Percentiles rank a stretch among this genome's conserved stretches.
phyloP scores from a whole-genome alignment of 2,888 invertebrate species.

The Pristionchus mayeri region DNA sequence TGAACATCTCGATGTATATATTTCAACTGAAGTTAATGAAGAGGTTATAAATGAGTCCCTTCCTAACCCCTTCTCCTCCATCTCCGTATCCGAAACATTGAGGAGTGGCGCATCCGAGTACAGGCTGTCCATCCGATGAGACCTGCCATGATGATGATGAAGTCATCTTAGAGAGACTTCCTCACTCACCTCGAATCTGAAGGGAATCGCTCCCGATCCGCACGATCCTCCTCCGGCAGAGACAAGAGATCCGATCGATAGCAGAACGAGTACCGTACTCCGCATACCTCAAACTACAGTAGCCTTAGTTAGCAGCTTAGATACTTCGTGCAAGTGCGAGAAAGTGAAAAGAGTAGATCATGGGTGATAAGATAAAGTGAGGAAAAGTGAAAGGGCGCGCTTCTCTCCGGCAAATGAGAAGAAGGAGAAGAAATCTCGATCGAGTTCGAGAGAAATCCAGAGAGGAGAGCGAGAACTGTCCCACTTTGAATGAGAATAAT shows the following conservation, averaged over 20 bases:
- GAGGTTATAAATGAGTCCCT: neutral
- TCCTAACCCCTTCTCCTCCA: constrained; percentile 43
- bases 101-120: constrained; percentile 71
- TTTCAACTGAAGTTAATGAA: neutral
- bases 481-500: constrained; percentile 7
- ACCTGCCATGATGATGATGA: constrained; percentile 45
- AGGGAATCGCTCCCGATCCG: constrained; percentile 69
- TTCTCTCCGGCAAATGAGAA: constrained; percentile 53
- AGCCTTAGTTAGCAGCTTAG: neutral
- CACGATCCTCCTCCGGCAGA: constrained; percentile 60
- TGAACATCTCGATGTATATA: neutral
- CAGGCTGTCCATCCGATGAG: constrained; percentile 64
- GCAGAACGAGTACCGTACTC: constrained; percentile 19
- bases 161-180: neutral
- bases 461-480: constrained; percentile 55
- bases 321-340: neutral
- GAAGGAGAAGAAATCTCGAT: constrained; percentile 54
- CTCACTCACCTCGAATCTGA: constrained; percentile 68
- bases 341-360: constrained; percentile 38
- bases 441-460: constrained; percentile 49
- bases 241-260: neutral
- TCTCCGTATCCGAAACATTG: constrained; percentile 62
- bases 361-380: constrained; percentile 20
- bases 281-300: constrained; percentile 26
- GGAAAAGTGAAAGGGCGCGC: constrained; percentile 38